Evolutionary conservation across 2,888 invertebrate species (phyloP).

Genomic region (Diploptera punctata): DNA sequence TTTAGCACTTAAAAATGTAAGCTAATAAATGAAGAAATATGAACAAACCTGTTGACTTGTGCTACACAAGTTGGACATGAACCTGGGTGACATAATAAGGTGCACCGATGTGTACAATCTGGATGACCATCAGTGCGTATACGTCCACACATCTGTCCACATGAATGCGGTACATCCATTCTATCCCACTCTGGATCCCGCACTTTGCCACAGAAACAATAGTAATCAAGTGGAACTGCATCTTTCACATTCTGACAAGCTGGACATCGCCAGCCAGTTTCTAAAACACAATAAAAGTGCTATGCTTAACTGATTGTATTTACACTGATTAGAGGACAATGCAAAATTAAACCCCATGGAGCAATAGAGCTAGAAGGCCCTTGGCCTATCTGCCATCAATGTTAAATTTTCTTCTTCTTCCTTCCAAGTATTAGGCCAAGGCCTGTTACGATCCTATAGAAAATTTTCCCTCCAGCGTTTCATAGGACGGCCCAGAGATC

Average conservation of each 20-base stretch:
- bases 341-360: too few relatives aligned
- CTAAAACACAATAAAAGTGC: constrained; percentile 50
- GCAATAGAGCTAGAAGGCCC: too few relatives aligned
- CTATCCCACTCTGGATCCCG: constrained; percentile 78
- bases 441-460: too few relatives aligned
- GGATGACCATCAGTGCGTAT: constrained; percentile 56
- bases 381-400: too few relatives aligned
- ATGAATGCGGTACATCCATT: constrained; percentile 85
- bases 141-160: constrained; percentile 84
- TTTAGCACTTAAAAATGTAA: too few relatives aligned
- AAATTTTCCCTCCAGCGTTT: too few relatives aligned
- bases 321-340: too few relatives aligned
- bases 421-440: too few relatives aligned
- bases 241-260: constrained; percentile 87
- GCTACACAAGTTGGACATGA: constrained; percentile 91
- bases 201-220: constrained; percentile 89
- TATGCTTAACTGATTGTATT: too few relatives aligned
- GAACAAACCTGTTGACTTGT: constrained; percentile 65
- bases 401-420: too few relatives aligned
- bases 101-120: constrained; percentile 65
- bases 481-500: too few relatives aligned
- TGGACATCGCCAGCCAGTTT: constrained; percentile 93
- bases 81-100: constrained; percentile 90
- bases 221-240: constrained; percentile 79
- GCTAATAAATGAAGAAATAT: too few relatives aligned